phyloP scores from a whole-genome alignment of 2,113 vertebrate genomes.

The Peromyscus polionotus region DNA sequence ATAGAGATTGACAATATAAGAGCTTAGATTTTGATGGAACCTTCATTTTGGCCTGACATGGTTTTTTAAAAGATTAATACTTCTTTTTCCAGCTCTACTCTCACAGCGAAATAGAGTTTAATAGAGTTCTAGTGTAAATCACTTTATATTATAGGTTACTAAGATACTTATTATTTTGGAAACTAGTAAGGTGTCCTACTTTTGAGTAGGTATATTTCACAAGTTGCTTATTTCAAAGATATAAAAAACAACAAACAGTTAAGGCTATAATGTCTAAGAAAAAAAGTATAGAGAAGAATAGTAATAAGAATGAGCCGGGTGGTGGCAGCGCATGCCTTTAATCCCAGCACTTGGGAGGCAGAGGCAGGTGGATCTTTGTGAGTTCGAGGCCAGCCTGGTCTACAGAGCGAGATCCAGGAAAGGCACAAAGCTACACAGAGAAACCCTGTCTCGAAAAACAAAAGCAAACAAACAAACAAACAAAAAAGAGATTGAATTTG shows the following conservation, averaged over 20 bases:
- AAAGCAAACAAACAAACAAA: too few species aligned
- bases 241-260: not conserved
- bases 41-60: not conserved
- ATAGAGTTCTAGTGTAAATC: not conserved
- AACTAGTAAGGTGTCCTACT: conserved; percentile 30
- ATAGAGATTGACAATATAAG: not conserved
- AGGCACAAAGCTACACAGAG: too few species aligned
- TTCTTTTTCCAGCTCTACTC: not conserved
- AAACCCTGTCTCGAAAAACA: too few species aligned
- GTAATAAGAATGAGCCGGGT: not conserved
- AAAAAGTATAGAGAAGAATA: not conserved
- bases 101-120: not conserved
- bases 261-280: not conserved
- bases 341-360: too few species aligned
- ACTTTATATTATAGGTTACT: not conserved
- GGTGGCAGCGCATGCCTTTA: too few species aligned
- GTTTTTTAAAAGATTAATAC: not conserved
- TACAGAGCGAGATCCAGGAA: too few species aligned
- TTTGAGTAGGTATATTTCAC: not conserved
- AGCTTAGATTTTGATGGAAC: not conserved
- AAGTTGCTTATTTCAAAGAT: conserved; percentile 1
- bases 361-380: too few species aligned
- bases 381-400: too few species aligned
- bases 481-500: not conserved
- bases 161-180: not conserved